Base-by-base conservation (phyloP, 2,113 vertebrate species). In the Toxotes jaculatrix region DNA sequence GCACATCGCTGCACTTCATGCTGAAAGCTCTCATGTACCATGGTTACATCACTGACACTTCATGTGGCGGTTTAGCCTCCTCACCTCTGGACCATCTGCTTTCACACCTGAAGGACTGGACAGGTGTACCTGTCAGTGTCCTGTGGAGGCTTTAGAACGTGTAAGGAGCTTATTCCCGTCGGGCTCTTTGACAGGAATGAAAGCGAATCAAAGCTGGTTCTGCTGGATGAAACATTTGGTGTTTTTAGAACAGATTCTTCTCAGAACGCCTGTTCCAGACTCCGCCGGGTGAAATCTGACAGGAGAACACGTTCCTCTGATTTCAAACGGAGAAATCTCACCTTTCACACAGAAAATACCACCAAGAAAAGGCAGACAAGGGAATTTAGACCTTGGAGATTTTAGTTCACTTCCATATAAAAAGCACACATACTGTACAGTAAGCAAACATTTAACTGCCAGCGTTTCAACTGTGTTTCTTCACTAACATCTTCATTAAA, bases 351-450 rank as follows among this genome's bases (percentile, higher is more conserved):
- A 27, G 27, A 27, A 69, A 36, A 69, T 1, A 1, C 27, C 49
- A 13, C 34, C n/a, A 43, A 60, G 60, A 83, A 83, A 47, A 71
- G 43, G 2, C 59, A 82, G 27, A 82, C 14, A 5, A 69, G 59
- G 34, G 53, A 2, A 72, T 21, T 60, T 12, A 43, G 62, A 74
- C 23, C 31, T 70, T 16, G 3, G 53, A 81, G 64, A 47, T 82
- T 87, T 85, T 84, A 90, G 34, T 89, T 88, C 60, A 87, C 79
- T 72, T 77, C 79, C 79, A 83, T 89, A 82, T 83, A 89, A 87
- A 92, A 89, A 89, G 61, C 59, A 84, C 72, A 86, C 82, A 72
- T 1, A 87, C 74, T 66, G 63, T 70, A 89, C 91, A 89, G 67
- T 77, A 71, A 85, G 84, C 86, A 89, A 86, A 89, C 79, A 85